phyloP scores from a whole-genome alignment of 2,888 invertebrate species.

The Heliconius ismenius region DNA sequence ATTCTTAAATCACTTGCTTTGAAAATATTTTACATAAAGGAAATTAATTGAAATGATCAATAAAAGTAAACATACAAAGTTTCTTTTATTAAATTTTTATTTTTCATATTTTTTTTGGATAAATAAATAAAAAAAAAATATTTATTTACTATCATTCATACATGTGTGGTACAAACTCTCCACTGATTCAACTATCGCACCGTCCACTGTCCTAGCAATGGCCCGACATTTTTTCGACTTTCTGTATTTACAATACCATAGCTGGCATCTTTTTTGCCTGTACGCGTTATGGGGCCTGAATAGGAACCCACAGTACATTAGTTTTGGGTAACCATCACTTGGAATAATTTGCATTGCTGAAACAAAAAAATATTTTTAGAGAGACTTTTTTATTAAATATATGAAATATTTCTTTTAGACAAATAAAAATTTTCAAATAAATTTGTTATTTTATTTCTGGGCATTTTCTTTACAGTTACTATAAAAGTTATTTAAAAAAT shows the following conservation, averaged over 20 bases:
- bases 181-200: conserved; percentile 39
- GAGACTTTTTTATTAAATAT: background rate
- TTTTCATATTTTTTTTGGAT: too few species aligned
- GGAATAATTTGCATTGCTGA: conserved; percentile 42
- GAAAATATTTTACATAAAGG: background rate
- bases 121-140: too few species aligned
- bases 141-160: conserved; percentile 31
- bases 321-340: conserved; percentile 55
- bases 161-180: conserved; percentile 42
- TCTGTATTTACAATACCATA: conserved; percentile 61
- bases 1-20: background rate
- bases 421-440: too few species aligned
- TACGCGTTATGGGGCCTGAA: conserved; percentile 62
- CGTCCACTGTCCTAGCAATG: conserved; percentile 48
- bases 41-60: background rate
- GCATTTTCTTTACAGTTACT: too few species aligned
- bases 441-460: too few species aligned
- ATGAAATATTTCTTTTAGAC: too few species aligned
- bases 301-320: conserved; percentile 55
- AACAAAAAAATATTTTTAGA: conserved; percentile 27
- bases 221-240: conserved; percentile 48
- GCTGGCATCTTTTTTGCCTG: conserved; percentile 52
- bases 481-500: too few species aligned
- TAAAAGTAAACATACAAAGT: background rate
- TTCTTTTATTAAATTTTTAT: background rate